These are phyloP conservation scores for Thamnaconus septentrionalis DNA, from an alignment of 2,113 vertebrate genomes.

Conservation along the genomic window DNA sequence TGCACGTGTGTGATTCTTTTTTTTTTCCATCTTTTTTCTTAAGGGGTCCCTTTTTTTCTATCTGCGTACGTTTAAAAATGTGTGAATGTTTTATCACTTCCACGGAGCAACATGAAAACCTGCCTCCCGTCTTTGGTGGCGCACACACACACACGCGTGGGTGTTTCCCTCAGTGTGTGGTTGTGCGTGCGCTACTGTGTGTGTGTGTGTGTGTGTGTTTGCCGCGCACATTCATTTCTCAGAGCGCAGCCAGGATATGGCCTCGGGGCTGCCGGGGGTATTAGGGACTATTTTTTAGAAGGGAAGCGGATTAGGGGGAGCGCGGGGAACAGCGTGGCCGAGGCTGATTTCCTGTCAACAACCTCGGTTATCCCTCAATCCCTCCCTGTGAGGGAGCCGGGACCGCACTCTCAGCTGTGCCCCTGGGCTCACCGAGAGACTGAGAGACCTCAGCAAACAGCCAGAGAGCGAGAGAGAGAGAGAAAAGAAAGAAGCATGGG, in stretches of 20 bases:
- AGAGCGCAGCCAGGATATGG: slow-evolving; percentile 60
- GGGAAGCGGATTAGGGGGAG: slow-evolving; percentile 74
- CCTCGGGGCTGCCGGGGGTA: slow-evolving; percentile 69
- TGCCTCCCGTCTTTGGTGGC: too few species aligned
- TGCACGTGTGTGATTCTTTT: slow-evolving; percentile 4
- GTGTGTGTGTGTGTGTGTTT: background rate
- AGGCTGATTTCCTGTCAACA: slow-evolving; percentile 80
- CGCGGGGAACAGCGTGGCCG: slow-evolving; percentile 69
- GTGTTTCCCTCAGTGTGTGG: slow-evolving; percentile 1
- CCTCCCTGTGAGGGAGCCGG: slow-evolving; percentile 63
- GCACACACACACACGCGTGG: slow-evolving; percentile 4
- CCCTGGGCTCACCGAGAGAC: slow-evolving; percentile 54
- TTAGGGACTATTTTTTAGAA: slow-evolving; percentile 78
- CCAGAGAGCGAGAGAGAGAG: slow-evolving; percentile 18
- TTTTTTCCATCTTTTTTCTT: slow-evolving; percentile 4
- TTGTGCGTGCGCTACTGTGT: too few species aligned
- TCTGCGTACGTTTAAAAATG: too few species aligned
- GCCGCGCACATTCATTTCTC: slow-evolving; percentile 36
- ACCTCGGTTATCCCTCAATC: slow-evolving; percentile 77
- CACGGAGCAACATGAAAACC: too few species aligned
- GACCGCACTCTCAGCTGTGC: slow-evolving; percentile 68
- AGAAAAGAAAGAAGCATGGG: slow-evolving; percentile 9
- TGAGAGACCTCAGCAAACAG: slow-evolving; percentile 26
- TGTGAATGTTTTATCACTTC: too few species aligned
- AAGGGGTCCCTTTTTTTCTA: background rate